Conservation (phyloP, 2,888 invertebrate genomes). For the Hirtodrosophila duncani region DNA sequence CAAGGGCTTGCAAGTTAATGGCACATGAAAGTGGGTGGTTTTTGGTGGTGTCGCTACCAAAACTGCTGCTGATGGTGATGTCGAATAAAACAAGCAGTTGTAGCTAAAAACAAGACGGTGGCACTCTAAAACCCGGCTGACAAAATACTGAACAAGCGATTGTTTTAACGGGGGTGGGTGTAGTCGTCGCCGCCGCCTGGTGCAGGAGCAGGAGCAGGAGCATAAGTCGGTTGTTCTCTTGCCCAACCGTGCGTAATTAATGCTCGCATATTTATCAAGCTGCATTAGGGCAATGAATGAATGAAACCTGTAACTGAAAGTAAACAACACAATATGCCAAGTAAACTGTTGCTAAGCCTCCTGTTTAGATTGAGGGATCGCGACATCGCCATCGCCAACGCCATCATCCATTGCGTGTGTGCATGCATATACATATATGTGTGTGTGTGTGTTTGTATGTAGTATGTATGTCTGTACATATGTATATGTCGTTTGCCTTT, state of each 20-base stretch:
- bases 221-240: neutral
- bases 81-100: neutral
- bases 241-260: conserved; percentile 69
- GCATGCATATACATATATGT: neutral
- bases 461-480: conserved; percentile 20
- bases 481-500: conserved; percentile 23
- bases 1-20: conserved; percentile 59
- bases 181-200: no score
- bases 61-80: no score
- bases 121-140: conserved; percentile 15
- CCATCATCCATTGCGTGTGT: conserved; percentile 1
- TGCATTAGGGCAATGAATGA: conserved; percentile 65
- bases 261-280: conserved; percentile 69
- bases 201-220: no score
- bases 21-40: conserved; percentile 64
- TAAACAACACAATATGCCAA: conserved; percentile 46
- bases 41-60: no score
- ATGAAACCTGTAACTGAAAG: conserved; percentile 63
- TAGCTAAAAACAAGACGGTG: conserved; percentile 26
- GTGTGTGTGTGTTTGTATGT: conserved; percentile 24
- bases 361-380: no score
- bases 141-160: no score
- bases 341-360: conserved; percentile 65
- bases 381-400: conserved; percentile 30
- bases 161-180: no score